phyloP scores from a whole-genome alignment of 2,797 vertebrate genomes.

The Astyanax mexicanus region DNA sequence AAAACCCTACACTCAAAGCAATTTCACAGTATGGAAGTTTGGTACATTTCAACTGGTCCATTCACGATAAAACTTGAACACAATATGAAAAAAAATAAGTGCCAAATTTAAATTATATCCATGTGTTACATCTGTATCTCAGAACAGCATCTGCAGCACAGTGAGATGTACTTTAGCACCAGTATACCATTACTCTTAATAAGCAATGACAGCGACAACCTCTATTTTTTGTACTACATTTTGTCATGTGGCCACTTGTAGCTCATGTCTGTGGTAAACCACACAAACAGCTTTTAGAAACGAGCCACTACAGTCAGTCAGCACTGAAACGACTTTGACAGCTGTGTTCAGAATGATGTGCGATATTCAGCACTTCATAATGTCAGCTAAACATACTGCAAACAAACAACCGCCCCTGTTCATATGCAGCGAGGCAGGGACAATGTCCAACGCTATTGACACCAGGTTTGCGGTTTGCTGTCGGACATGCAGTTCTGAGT shows the following conservation, averaged over 20 bases:
- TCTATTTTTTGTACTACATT: too few species aligned
- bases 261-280: not conserved
- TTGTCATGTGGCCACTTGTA: not conserved
- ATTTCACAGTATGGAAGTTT: too few species aligned
- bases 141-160: too few species aligned
- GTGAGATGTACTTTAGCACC: not conserved
- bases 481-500: slow-evolving; percentile 17
- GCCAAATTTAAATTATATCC: too few species aligned
- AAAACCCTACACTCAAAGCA: too few species aligned
- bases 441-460: not conserved
- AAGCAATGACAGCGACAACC: not conserved
- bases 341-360: not conserved
- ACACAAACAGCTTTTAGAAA: not conserved
- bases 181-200: not conserved
- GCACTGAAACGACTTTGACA: not conserved
- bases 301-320: not conserved
- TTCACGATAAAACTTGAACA: too few species aligned
- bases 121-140: too few species aligned
- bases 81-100: too few species aligned
- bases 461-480: not conserved
- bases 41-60: too few species aligned
- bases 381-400: not conserved
- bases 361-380: not conserved
- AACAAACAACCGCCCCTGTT: not conserved
- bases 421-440: not conserved